Conservation (phyloP, 2,888 invertebrate species). For the Drosophila buzzatii region DNA sequence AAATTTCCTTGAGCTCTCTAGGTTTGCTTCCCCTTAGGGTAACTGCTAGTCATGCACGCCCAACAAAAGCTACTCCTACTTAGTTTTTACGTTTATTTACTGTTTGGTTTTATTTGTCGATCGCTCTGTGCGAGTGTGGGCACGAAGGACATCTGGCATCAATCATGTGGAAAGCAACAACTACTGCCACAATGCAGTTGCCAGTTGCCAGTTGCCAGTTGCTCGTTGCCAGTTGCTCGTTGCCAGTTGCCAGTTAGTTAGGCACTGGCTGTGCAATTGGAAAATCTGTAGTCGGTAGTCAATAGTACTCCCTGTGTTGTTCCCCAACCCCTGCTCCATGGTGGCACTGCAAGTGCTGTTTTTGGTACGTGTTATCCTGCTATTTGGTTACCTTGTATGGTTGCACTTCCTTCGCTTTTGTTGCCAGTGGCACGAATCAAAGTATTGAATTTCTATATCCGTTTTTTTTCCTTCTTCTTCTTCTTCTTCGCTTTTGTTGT, state of each 20-base stretch:
- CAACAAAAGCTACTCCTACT: neutral
- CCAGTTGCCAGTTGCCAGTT: slow-evolving; percentile 5
- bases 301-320: slow-evolving; percentile 16
- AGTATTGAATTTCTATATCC: slow-evolving; percentile 85
- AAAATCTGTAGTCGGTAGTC: slow-evolving; percentile 26
- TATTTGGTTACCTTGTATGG: slow-evolving; percentile 79
- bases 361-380: slow-evolving; percentile 78
- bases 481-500: slow-evolving; percentile 40
- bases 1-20: neutral
- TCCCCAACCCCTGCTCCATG: neutral
- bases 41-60: neutral
- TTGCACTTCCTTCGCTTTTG: slow-evolving; percentile 71
- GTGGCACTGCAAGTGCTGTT: slow-evolving; percentile 58
- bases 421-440: slow-evolving; percentile 83
- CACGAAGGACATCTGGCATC: slow-evolving; percentile 70
- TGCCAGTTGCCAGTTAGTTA: slow-evolving; percentile 49
- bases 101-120: slow-evolving; percentile 41
- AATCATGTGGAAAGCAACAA: slow-evolving; percentile 81
- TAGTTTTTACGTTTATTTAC: slow-evolving; percentile 34
- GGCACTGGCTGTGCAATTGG: slow-evolving; percentile 39
- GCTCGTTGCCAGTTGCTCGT: slow-evolving; percentile 29
- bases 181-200: slow-evolving; percentile 51
- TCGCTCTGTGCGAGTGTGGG: slow-evolving; percentile 24
- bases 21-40: neutral
- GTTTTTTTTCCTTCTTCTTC: slow-evolving; percentile 59